These are phyloP conservation scores for Notolepis coatsorum DNA, from an alignment of 2,797 vertebrate species.

Conservation along the genomic window DNA sequence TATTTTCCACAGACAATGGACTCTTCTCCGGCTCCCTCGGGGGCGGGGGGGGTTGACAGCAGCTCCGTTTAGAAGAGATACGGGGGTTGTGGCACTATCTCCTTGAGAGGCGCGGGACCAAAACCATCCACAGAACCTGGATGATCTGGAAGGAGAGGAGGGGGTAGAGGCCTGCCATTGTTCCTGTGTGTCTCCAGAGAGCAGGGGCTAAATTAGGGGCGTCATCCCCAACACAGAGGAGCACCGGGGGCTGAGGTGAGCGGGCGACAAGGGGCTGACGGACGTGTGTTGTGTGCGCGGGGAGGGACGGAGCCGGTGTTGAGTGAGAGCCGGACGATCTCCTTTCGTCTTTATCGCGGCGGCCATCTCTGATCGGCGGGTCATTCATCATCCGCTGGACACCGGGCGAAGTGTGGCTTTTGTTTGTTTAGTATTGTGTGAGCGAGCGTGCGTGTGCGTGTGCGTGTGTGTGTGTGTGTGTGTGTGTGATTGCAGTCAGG, in stretches of 20 bases:
- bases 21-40: conserved; percentile 30
- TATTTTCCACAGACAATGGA: conserved; percentile 61
- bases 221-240: conserved; percentile 52
- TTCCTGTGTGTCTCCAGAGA: conserved; percentile 51
- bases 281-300: conserved; percentile 26
- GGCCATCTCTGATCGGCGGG: conserved; percentile 86
- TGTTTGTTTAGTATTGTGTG: no score
- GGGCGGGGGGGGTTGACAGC: conserved; percentile 46
- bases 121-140: conserved; percentile 42
- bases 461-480: background rate
- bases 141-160: conserved; percentile 22
- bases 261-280: conserved; percentile 52
- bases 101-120: conserved; percentile 24
- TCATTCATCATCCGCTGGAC: conserved; percentile 91
- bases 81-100: conserved; percentile 47
- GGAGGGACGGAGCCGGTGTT: conserved; percentile 41
- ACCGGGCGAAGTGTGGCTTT: no score
- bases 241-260: conserved; percentile 80
- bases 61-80: conserved; percentile 39
- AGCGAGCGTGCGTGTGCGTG: conserved; percentile 18
- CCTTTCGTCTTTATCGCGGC: conserved; percentile 73
- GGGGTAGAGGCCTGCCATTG: conserved; percentile 55
- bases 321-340: conserved; percentile 30
- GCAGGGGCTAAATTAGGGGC: conserved; percentile 70
- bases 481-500: background rate